Conservation (phyloP, 2,888 invertebrate genomes). For the Prenolepis imparis region DNA sequence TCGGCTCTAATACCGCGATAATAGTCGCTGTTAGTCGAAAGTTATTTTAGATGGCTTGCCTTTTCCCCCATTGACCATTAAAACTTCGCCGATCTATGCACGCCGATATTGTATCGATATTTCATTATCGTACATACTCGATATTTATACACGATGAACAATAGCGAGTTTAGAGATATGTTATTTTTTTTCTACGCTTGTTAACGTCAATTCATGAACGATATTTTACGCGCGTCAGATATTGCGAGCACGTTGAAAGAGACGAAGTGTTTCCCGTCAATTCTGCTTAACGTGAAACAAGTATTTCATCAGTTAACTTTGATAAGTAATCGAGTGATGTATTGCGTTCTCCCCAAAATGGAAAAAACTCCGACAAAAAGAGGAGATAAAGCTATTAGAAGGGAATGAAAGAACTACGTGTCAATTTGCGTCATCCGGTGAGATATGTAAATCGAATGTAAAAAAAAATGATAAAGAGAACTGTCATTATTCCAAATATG, state of each 20-base stretch:
- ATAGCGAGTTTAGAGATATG: not conserved
- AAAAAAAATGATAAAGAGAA: not conserved
- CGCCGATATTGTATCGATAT: not conserved
- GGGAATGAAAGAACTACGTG: not conserved
- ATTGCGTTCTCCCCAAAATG: not conserved
- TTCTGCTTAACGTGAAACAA: constrained; percentile 23
- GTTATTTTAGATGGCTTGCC: not conserved
- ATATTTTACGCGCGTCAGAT: constrained; percentile 25
- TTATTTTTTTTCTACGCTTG: not conserved
- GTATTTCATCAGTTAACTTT: constrained; percentile 37
- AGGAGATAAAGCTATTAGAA: not conserved
- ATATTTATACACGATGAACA: not conserved
- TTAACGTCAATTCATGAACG: constrained; percentile 3
- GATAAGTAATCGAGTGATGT: not conserved
- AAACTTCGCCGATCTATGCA: constrained; percentile 24
- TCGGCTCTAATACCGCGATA: constrained; percentile 8
- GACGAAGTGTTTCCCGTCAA: constrained; percentile 9
- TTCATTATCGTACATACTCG: constrained; percentile 8
- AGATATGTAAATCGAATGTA: not conserved
- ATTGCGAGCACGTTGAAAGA: constrained; percentile 21
- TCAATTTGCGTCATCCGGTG: not conserved
- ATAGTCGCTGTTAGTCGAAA: not conserved
- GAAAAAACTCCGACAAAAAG: not conserved
- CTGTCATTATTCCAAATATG: too few relatives aligned
- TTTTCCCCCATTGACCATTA: not conserved